These are phyloP conservation scores for Oegoconia quadripuncta DNA, from an alignment of 2,888 invertebrate genomes.

Conservation along the genomic window DNA sequence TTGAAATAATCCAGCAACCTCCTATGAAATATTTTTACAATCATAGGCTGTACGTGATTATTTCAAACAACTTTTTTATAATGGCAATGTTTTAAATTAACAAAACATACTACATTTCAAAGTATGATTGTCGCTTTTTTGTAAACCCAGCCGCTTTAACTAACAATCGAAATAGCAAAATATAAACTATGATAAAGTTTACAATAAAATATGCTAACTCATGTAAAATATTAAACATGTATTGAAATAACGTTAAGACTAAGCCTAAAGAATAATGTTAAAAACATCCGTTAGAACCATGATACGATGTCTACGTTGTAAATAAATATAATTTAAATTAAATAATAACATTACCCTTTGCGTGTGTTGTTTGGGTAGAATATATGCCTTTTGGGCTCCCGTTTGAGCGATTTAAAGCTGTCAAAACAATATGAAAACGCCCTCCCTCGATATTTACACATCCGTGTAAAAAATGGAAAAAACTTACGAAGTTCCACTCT, in stretches of 20 bases:
- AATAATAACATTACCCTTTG: slow-evolving; percentile 27
- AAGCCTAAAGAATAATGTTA: slow-evolving; percentile 42
- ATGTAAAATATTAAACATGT: slow-evolving; percentile 64
- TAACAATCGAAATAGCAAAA: slow-evolving; percentile 56
- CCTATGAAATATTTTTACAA: no score
- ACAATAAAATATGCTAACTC: slow-evolving; percentile 62
- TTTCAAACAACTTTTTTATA: no score
- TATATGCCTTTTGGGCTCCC: slow-evolving; percentile 32
- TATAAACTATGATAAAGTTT: slow-evolving; percentile 58
- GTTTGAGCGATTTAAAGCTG: slow-evolving; percentile 63
- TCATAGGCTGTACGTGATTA: no score
- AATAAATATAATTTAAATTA: slow-evolving; percentile 60
- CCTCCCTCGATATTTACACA: slow-evolving; percentile 21
- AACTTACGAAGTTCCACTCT: slow-evolving; percentile 24
- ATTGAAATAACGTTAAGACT: slow-evolving; percentile 52
- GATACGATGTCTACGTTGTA: slow-evolving; percentile 21
- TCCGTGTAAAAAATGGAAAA: slow-evolving; percentile 17
- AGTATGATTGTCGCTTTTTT: no score
- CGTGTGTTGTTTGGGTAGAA: slow-evolving; percentile 3
- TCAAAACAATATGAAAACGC: slow-evolving; percentile 25
- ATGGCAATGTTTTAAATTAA: no score
- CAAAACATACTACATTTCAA: no score
- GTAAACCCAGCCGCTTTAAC: slow-evolving; percentile 37
- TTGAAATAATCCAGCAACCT: no score
- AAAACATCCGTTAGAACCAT: slow-evolving; percentile 47